Percentiles rank a stretch among this genome's conserved stretches.
phyloP scores from a whole-genome alignment of 2,888 invertebrate genomes.

The Lasioglossum malachurum region DNA sequence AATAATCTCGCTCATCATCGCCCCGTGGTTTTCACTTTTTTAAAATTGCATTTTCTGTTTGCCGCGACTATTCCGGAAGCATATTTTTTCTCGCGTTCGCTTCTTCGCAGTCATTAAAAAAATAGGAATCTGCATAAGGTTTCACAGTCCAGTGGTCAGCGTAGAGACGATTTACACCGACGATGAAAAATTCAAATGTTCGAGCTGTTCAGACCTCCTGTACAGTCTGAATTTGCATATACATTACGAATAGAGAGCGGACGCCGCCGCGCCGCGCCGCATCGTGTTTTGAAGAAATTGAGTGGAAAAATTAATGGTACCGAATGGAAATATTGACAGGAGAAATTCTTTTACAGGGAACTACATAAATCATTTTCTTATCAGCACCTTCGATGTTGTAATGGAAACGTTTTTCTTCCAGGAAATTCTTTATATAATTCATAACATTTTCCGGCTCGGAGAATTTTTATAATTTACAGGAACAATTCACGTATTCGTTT shows the following conservation, averaged over 20 bases:
- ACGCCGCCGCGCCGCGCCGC: too few relatives aligned
- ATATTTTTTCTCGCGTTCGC: too few relatives aligned
- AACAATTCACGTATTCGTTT: not conserved
- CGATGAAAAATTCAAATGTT: not conserved
- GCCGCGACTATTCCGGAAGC: not conserved
- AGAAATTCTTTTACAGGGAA: not conserved
- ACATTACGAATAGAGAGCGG: not conserved
- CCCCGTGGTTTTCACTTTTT: not conserved
- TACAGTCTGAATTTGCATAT: not conserved
- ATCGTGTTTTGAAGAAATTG: not conserved
- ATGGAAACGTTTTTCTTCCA: not conserved
- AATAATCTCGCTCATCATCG: not conserved
- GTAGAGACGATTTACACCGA: not conserved
- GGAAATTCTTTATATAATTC: not conserved
- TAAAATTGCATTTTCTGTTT: not conserved
- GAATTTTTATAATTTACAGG: not conserved
- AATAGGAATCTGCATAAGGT: not conserved
- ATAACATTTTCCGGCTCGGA: too few relatives aligned
- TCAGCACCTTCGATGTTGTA: not conserved
- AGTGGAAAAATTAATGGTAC: not conserved
- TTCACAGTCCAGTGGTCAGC: not conserved
- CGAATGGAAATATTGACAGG: not conserved
- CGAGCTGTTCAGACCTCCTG: not conserved
- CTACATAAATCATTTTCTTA: too few relatives aligned
- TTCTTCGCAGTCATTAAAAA: not conserved